Percentiles rank a stretch among this genome's conserved stretches.
These are phyloP conservation scores for Ochotona curzoniae DNA, from an alignment of 2,113 vertebrate genomes.

Conservation along the genomic window DNA sequence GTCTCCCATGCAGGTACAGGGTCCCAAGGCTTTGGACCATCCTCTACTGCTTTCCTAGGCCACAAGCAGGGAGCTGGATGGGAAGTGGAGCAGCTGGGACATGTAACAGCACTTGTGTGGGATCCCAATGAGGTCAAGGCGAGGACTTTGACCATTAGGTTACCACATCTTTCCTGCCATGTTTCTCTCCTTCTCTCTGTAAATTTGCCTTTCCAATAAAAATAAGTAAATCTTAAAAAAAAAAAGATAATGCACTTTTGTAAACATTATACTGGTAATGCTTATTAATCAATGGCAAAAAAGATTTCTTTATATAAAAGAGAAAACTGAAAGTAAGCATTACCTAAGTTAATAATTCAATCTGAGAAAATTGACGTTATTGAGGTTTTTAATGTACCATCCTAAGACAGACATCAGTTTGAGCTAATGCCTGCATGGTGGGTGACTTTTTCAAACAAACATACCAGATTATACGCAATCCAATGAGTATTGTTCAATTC, in stretches of 20 bases:
- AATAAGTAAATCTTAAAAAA: too few relatives aligned
- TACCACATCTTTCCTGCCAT: too few relatives aligned
- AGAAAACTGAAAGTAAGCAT: neutral
- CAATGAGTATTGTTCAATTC: neutral
- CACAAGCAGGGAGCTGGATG: too few relatives aligned
- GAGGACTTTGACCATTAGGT: too few relatives aligned
- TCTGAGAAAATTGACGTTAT: neutral
- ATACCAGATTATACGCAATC: neutral
- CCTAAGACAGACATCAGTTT: neutral
- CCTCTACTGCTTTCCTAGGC: too few relatives aligned
- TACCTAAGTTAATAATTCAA: neutral
- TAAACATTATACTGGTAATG: neutral
- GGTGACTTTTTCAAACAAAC: neutral
- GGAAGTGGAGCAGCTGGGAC: too few relatives aligned
- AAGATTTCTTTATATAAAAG: neutral
- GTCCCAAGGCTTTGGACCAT: too few relatives aligned
- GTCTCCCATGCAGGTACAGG: too few relatives aligned
- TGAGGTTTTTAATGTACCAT: neutral
- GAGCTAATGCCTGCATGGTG: neutral
- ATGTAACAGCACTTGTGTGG: too few relatives aligned
- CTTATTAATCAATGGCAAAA: neutral
- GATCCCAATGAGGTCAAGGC: too few relatives aligned
- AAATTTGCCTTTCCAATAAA: too few relatives aligned
- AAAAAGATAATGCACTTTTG: neutral
- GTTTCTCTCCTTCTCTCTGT: too few relatives aligned